A percentile compares a stretch with the other conserved stretches of the same genome.
These are phyloP conservation scores for Puntigrus tetrazona DNA, from an alignment of 2,113 vertebrate species.

Conservation along the genomic window DNA sequence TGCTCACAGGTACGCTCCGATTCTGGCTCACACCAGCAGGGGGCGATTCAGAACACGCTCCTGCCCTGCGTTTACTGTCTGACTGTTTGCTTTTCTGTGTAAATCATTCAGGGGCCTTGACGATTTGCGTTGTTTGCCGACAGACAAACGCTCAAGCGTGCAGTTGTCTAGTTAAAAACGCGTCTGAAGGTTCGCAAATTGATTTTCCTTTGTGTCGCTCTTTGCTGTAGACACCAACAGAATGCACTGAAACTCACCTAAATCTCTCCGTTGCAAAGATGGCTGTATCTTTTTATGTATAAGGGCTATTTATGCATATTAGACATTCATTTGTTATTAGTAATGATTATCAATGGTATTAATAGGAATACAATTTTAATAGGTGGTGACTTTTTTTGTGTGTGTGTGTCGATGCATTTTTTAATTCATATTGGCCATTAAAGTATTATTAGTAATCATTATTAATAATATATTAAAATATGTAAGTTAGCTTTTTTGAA, in stretches of 20 bases:
- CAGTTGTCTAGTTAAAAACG: background rate
- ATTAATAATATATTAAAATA: no score
- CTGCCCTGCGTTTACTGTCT: background rate
- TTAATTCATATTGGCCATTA: no score
- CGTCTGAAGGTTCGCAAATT: background rate
- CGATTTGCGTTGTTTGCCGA: background rate
- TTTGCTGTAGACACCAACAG: background rate
- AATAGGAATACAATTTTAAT: no score
- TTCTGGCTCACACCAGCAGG: slow-evolving; percentile 44
- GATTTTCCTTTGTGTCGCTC: background rate
- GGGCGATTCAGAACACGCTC: slow-evolving; percentile 28
- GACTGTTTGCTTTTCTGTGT: background rate
- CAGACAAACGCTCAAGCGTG: background rate
- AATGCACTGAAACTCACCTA: background rate
- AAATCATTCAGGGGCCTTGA: background rate
- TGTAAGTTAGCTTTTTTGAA: no score
- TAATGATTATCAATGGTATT: no score
- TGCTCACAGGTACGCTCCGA: slow-evolving; percentile 88
- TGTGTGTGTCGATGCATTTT: no score
- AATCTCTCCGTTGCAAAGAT: background rate
- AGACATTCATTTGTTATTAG: no score
- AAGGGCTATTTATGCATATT: no score
- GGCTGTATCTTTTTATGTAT: no score
- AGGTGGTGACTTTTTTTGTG: no score
- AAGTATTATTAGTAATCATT: no score